Conservation (phyloP, 2,113 vertebrate species). For the Jacana jacana region DNA sequence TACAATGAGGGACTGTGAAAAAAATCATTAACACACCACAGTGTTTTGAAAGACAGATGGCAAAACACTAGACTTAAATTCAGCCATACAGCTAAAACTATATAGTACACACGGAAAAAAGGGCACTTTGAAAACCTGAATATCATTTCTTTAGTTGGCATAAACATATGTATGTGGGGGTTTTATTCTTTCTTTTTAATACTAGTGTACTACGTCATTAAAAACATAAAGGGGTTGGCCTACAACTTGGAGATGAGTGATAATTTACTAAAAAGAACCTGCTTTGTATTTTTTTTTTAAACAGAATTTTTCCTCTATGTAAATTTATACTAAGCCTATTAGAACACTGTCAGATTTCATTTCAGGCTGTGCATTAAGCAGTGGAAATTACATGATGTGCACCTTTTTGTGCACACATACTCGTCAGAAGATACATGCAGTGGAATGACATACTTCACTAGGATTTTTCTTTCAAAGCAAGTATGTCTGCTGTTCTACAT, state of each 20-base stretch:
- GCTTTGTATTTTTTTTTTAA: neutral
- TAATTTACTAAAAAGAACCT: neutral
- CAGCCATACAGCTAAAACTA: neutral
- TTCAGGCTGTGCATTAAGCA: neutral
- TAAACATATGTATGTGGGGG: neutral
- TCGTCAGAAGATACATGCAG: neutral
- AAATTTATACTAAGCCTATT: neutral
- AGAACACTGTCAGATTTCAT: neutral
- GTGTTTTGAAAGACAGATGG: constrained; percentile 48
- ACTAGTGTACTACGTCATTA: neutral
- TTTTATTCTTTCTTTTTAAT: neutral
- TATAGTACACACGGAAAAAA: neutral
- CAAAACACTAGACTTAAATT: neutral
- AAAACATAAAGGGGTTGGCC: neutral
- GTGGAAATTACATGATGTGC: neutral
- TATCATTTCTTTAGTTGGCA: neutral
- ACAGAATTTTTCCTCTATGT: neutral
- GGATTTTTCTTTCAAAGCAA: neutral
- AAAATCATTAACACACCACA: neutral
- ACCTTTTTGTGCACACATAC: neutral
- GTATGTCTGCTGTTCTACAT: neutral
- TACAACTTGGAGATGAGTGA: neutral
- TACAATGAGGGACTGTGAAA: neutral
- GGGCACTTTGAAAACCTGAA: neutral
- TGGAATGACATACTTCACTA: neutral